These are phyloP conservation scores for Xylota sylvarum DNA, from an alignment of 2,888 invertebrate genomes.

Conservation along the genomic window DNA sequence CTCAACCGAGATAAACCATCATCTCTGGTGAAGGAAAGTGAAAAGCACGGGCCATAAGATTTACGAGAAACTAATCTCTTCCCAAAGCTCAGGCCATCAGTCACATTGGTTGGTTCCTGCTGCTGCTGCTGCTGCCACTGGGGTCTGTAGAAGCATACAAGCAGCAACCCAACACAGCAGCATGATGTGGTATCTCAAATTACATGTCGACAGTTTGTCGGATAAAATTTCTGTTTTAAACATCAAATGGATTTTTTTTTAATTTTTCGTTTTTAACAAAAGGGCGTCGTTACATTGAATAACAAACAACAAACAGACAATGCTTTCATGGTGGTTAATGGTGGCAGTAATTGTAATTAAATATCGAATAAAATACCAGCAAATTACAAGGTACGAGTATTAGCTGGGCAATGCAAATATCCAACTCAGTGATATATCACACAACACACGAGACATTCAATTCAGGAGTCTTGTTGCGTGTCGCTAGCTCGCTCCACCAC, in stretches of 20 bases:
- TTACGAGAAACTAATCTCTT: slow-evolving; percentile 61
- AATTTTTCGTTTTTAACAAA: slow-evolving; percentile 53
- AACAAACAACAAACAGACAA: slow-evolving; percentile 43
- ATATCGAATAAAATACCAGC: slow-evolving; percentile 53
- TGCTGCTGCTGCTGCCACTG: slow-evolving; percentile 21
- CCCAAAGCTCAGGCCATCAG: slow-evolving; percentile 61
- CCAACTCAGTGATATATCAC: slow-evolving; percentile 19
- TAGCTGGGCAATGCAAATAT: slow-evolving; percentile 5
- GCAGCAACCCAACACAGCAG: slow-evolving; percentile 42
- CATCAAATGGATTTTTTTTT: slow-evolving; percentile 35
- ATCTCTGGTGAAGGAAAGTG: slow-evolving; percentile 46
- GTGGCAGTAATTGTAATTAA: slow-evolving; percentile 73
- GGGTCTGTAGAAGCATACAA: slow-evolving; percentile 25
- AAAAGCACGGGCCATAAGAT: slow-evolving; percentile 72
- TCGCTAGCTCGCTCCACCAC: slow-evolving; percentile 6
- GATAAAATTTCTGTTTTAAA: slow-evolving; percentile 59
- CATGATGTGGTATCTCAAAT: slow-evolving; percentile 68
- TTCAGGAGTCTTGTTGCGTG: slow-evolving; percentile 63
- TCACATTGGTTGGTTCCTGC: slow-evolving; percentile 22
- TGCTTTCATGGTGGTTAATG: slow-evolving; percentile 73
- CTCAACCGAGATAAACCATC: slow-evolving; percentile 42
- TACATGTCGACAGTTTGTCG: slow-evolving; percentile 70
- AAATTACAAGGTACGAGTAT: neutral
- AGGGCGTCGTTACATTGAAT: slow-evolving; percentile 57
- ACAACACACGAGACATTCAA: slow-evolving; percentile 39